A percentile compares a stretch with the other conserved stretches of the same genome.
Conservation (phyloP, 2,888 invertebrate genomes). For the Geotrupes spiniger region DNA sequence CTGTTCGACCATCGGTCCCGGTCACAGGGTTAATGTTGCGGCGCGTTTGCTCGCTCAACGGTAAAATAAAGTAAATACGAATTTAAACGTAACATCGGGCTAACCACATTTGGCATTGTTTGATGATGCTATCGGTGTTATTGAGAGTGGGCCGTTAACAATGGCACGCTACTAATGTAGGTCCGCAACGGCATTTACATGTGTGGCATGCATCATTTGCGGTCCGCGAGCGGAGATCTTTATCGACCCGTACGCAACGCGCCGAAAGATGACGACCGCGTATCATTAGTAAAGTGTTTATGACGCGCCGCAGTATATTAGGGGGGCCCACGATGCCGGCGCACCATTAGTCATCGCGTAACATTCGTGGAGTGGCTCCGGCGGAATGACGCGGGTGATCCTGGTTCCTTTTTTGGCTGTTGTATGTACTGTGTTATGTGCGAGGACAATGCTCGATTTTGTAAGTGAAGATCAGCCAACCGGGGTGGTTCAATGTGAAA, state of each 20-base stretch:
- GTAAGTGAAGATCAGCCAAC: too few species aligned
- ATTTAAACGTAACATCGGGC: slow-evolving; percentile 42
- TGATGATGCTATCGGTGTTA: slow-evolving; percentile 46
- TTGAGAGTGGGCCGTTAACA: slow-evolving; percentile 43
- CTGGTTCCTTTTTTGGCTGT: slow-evolving; percentile 35
- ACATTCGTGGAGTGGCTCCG: slow-evolving; percentile 35
- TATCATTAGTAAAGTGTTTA: slow-evolving; percentile 44
- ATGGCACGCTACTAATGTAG: slow-evolving; percentile 38
- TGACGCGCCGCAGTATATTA: slow-evolving; percentile 43
- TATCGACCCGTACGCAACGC: slow-evolving; percentile 31
- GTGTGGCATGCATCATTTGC: slow-evolving; percentile 39
- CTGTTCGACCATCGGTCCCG: slow-evolving; percentile 23
- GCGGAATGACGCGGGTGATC: slow-evolving; percentile 21
- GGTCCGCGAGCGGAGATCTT: slow-evolving; percentile 28
- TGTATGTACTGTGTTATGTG: slow-evolving; percentile 36
- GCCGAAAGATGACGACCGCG: too few species aligned
- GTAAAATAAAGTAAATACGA: slow-evolving; percentile 42
- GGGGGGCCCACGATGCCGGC: slow-evolving; percentile 25
- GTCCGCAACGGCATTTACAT: slow-evolving; percentile 38
- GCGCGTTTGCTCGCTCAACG: slow-evolving; percentile 33
- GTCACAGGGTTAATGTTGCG: slow-evolving; percentile 28
- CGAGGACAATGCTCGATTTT: slow-evolving; percentile 34
- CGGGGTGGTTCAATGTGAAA: too few species aligned
- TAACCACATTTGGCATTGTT: slow-evolving; percentile 47
- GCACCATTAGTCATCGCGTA: slow-evolving; percentile 42